Evolutionary conservation across 2,113 vertebrate species (phyloP).

Genomic region (Rhea pennata): DNA sequence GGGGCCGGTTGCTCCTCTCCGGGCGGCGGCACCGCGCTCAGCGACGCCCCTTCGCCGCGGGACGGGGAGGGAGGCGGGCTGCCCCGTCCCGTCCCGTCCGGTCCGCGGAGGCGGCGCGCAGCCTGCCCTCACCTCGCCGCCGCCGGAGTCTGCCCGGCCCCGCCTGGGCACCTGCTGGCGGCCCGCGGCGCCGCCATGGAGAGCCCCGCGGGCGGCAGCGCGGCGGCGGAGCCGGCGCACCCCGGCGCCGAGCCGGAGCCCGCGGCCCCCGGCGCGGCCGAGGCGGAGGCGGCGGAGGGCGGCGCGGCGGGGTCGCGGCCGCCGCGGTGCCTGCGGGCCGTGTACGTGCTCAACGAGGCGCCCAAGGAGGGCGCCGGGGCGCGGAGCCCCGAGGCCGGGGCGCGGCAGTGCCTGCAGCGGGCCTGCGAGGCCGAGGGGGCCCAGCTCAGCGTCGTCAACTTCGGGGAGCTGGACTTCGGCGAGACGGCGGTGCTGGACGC

Average conservation of each 20-base stretch:
- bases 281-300: conserved; percentile 17
- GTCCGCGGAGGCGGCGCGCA: neutral
- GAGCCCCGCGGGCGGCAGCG: neutral
- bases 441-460: conserved; percentile 85
- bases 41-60: neutral
- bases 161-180: conserved; percentile 32
- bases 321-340: conserved; percentile 81
- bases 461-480: conserved; percentile 90
- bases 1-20: no score
- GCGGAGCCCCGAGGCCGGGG: conserved; percentile 87
- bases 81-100: neutral
- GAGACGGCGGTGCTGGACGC: conserved; percentile 89
- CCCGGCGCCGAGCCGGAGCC: neutral
- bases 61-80: neutral
- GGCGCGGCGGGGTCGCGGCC: conserved; percentile 70
- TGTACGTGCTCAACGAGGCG: conserved; percentile 86
- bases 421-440: conserved; percentile 90
- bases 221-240: neutral
- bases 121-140: neutral
- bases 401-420: conserved; percentile 83
- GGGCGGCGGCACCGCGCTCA: no score
- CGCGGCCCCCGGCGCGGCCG: neutral
- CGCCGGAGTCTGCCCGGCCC: neutral
- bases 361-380: conserved; percentile 71
- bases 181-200: conserved; percentile 34